Evolutionary conservation across 2,113 vertebrate species (phyloP), one percentile per base, ranked within the genome.

Genomic region (Struthidea cinerea): DNA sequence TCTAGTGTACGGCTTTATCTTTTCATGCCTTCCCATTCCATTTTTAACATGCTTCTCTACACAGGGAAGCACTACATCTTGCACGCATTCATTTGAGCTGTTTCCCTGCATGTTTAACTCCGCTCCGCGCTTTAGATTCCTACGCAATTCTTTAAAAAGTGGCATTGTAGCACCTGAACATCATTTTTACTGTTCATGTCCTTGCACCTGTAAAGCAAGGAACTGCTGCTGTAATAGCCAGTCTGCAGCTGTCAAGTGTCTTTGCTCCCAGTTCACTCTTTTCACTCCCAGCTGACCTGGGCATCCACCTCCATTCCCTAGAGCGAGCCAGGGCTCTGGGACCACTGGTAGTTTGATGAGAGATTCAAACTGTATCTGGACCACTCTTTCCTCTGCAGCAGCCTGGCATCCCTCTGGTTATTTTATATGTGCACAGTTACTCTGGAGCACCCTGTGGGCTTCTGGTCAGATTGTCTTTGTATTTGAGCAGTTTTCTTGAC

Each of bases 281-380:
- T 67, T 65, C 7, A 14, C 7, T 26, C 4, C 6, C 56, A 14
- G 60, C 33, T 73, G 42, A 47, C 27, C 14, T 46, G 39, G 49
- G 52, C 33, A 42, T 24, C 33, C 35, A 20, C 15, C 26, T 74
- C 27, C 1, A 2, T 41, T 55, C n/a, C 21, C 16, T 33, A 37
- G 47, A 79, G 52, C 1, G 2, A 3, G 4, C 28, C n/a, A 27
- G 26, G 44, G 30, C 9, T 73, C 20, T 2, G 3, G 39, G 24
- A 59, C 56, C 5, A 2, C 1, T 0, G 20, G 8, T 21, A 35
- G 11, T 60, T 69, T 84, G 55, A 37, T 59, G 30, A 57, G 28
- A 64, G 23, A 23, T 23, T 19, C 2, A 19, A 77, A 46, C 6
- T 0, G 0, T 39, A 30, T 17, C 41, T 76, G 49, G 27, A 82